Percentiles rank a stretch among this genome's conserved stretches.
Conservation (phyloP, 2,888 invertebrate genomes). For the Ophioninae sp. region DNA sequence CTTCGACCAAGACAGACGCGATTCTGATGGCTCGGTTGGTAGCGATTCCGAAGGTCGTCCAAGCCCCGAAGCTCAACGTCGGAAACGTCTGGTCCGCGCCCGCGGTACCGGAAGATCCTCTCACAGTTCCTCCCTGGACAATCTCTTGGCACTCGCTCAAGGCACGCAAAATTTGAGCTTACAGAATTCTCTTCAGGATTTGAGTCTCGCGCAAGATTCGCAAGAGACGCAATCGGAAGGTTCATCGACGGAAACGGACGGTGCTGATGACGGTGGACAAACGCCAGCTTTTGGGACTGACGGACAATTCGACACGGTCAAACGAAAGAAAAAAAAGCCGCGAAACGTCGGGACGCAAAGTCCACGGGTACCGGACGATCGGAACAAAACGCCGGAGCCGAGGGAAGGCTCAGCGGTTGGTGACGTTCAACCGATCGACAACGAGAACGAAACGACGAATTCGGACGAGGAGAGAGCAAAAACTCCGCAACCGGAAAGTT, state of each 20-base stretch:
- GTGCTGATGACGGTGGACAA: constrained; percentile 83
- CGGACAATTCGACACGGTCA: constrained; percentile 90
- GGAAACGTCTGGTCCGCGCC: constrained; percentile 90
- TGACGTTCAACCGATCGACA: constrained; percentile 82
- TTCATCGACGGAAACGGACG: constrained; percentile 88
- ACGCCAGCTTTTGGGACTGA: constrained; percentile 85
- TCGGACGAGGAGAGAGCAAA: constrained; percentile 85
- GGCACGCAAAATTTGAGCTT: constrained; percentile 76
- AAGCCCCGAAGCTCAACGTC: constrained; percentile 90
- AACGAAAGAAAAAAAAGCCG: constrained; percentile 90
- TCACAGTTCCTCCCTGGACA: constrained; percentile 91
- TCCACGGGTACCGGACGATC: constrained; percentile 83
- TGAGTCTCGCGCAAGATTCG: constrained; percentile 74
- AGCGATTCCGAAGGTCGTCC: constrained; percentile 95
- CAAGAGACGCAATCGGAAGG: constrained; percentile 81
- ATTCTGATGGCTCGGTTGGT: constrained; percentile 93
- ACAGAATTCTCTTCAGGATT: constrained; percentile 78
- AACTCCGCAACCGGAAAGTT: constrained; percentile 86
- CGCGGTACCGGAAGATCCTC: constrained; percentile 92
- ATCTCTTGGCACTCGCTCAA: constrained; percentile 84
- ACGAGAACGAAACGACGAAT: constrained; percentile 83
- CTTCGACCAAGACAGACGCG: constrained; percentile 88
- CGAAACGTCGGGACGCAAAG: constrained; percentile 79
- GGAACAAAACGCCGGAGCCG: constrained; percentile 85
- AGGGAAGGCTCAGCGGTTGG: constrained; percentile 82